Conservation (phyloP, 2,113 vertebrate genomes). For the Thermophis baileyi region DNA sequence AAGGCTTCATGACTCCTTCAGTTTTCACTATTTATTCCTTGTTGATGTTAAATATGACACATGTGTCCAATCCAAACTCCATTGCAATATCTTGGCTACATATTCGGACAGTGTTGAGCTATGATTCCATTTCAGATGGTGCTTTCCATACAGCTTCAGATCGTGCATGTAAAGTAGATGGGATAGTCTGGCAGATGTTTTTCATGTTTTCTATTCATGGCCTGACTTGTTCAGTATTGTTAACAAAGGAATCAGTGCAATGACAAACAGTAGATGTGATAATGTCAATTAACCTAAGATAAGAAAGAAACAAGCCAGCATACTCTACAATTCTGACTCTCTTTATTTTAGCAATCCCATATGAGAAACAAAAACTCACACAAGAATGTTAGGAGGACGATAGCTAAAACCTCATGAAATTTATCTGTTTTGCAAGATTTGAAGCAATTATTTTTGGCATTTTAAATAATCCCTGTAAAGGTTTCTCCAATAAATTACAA, state of each 20-base stretch:
- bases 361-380: not conserved
- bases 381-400: not conserved
- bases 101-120: not conserved
- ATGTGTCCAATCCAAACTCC: not conserved
- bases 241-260: not conserved
- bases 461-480: not conserved
- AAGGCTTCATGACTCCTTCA: not conserved
- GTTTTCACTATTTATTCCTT: not conserved
- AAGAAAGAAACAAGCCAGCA: not conserved
- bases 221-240: not conserved
- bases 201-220: not conserved
- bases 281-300: not conserved
- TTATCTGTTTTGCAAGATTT: not conserved
- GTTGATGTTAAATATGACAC: not conserved
- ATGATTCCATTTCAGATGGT: not conserved
- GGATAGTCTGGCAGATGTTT: not conserved
- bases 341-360: not conserved
- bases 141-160: not conserved
- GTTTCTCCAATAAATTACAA: not conserved
- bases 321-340: not conserved
- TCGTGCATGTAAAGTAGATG: not conserved
- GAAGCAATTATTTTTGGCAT: not conserved
- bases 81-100: not conserved
- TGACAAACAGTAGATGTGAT: not conserved
- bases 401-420: not conserved